Conservation (phyloP, 2,113 vertebrate species). For the Holacanthus passer region DNA sequence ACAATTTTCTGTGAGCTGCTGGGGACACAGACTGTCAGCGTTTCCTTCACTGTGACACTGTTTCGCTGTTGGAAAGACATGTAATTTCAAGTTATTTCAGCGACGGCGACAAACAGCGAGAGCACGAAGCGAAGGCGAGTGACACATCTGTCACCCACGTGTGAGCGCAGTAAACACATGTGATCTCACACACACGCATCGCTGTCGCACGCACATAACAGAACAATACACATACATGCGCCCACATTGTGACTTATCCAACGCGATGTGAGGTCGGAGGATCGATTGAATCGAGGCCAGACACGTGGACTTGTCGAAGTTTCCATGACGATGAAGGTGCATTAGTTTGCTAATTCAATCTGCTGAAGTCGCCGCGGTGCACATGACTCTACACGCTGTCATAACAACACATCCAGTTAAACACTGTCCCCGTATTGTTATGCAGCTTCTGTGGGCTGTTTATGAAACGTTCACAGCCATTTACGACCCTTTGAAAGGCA, state of each 20-base stretch:
- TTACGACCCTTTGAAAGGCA: slow-evolving; percentile 68
- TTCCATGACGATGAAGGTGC: not conserved
- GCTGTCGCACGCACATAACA: not conserved
- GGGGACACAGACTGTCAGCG: not conserved
- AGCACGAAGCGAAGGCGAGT: not conserved
- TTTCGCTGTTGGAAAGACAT: not conserved
- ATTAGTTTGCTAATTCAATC: not conserved
- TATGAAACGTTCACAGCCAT: slow-evolving; percentile 64
- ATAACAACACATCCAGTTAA: slow-evolving; percentile 30
- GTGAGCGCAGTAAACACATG: too few species aligned
- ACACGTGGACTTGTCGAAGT: not conserved
- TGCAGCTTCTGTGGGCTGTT: slow-evolving; percentile 48
- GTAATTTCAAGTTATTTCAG: slow-evolving; percentile 25
- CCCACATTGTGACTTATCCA: not conserved
- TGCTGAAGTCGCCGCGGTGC: not conserved
- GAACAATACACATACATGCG: not conserved
- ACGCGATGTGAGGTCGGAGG: not conserved
- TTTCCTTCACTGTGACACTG: slow-evolving; percentile 4
- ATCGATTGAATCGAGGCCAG: not conserved
- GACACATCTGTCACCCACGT: slow-evolving; percentile 5
- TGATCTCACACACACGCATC: not conserved
- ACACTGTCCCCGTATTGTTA: slow-evolving; percentile 10
- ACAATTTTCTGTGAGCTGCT: slow-evolving; percentile 1
- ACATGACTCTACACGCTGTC: not conserved
- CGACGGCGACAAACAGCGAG: slow-evolving; percentile 17